Evolutionary conservation across 2,797 vertebrate species (phyloP).

Genomic region (Syndactyla subalaris): DNA sequence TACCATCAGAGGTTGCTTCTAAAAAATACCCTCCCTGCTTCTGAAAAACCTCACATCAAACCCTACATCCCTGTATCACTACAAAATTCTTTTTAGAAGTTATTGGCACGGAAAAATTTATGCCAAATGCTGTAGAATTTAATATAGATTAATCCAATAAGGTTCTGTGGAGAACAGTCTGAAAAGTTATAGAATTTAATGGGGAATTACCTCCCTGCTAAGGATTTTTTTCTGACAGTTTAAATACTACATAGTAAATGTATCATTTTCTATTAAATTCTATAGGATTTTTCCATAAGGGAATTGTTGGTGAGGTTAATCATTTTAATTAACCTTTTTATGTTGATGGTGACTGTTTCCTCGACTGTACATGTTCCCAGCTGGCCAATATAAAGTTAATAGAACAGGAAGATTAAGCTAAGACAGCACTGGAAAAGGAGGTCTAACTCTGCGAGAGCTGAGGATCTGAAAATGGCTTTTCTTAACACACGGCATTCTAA

Average conservation of each 20-base stretch:
- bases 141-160: constrained; percentile 32
- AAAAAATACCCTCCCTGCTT: not conserved
- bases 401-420: constrained; percentile 55
- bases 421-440: constrained; percentile 2
- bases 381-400: constrained; percentile 64
- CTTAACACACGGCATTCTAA: not conserved
- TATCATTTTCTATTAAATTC: constrained; percentile 57
- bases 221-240: constrained; percentile 55
- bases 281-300: constrained; percentile 55
- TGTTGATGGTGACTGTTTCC: constrained; percentile 61
- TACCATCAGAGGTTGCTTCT: not conserved
- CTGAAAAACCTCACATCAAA: not conserved
- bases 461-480: constrained; percentile 48
- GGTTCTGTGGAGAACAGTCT: constrained; percentile 15
- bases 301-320: constrained; percentile 65
- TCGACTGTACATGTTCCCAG: constrained; percentile 48
- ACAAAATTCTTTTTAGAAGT: not conserved
- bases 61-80: not conserved
- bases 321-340: constrained; percentile 73
- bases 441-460: not conserved
- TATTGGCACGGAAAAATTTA: constrained; percentile 22
- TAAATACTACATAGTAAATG: constrained; percentile 67
- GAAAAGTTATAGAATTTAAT: constrained; percentile 36
- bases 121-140: constrained; percentile 29
- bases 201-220: constrained; percentile 56